Evolutionary conservation across 2,888 invertebrate genomes (phyloP), one percentile per base, ranked within the genome.

Genomic region (Ichneumoninae sp.): DNA sequence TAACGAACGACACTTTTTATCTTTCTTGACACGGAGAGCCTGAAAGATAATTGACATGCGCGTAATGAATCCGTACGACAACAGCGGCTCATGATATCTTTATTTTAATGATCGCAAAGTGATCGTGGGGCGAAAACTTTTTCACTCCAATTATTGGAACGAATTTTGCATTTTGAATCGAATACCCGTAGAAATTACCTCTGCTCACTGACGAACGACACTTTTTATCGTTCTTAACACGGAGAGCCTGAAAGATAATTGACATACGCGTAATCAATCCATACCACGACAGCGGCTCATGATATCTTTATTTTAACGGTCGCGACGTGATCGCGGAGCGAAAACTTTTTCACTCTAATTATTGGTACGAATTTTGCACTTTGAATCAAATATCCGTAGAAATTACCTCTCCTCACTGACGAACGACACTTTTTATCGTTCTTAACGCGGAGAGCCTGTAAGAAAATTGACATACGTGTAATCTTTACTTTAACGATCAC

Each of bases 361-460:
- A 1, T 47, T 16, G 16, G 16, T 16, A 47, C 13, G 44, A 16
- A 40, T 47, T 47, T 47, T 47, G 44, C 44, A 47, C 16, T 47
- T 16, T 13, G 10, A 13, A 13, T 44, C 13, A 13, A 44, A 44
- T 44, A 33, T 33, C 19, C 44, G 57, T 47, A 19, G 66, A 73
- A 63, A 22, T 52, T 60, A 52, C 40, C 66, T 78, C 65, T 50
- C 66, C 47, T 65, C 52, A 50, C 40, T 33, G 65, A 30, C 30
- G 30, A 30, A 30, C 3, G 3, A 30, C 30, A 30, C 30, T 30
- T 30, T 30, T 30, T 1, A 3, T 2, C 30, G 1, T 2, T 30
- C 30, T 8, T 19, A 6, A 19, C 19, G 1, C 52, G 52, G n/a
- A 52, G 6, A 52, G 19, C n/a, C 52, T n/a, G 19, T 7, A 52